Base-by-base conservation (phyloP, 2,888 invertebrate species). In the Phengaris arion region DNA sequence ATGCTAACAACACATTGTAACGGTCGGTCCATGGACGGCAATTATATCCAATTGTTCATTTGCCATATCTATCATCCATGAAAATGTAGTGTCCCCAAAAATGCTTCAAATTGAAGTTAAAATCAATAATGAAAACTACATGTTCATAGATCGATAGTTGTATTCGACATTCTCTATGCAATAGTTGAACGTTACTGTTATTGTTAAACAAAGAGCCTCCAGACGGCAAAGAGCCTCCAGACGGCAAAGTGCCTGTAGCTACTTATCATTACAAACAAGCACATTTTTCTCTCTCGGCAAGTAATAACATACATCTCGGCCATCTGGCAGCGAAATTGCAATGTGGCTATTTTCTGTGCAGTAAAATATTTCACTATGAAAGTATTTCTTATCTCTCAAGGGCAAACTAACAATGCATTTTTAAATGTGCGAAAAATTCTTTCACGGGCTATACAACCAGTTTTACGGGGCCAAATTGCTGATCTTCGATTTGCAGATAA, bases 321-420 rank as follows among this genome's bases (percentile, higher is more conserved):
- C 78, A 78, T 78, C 74, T 77, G 78, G 78, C 77, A 55, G 75
- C 57, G 76, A 70, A 72, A 59, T 76, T 57, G 74, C 74, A 76
- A 68, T 70, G 75, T 75, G 74, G 64, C 55, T n/a, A 55, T 48
- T 73, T 52, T 13, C 68, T 46, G 35, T 68, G 70, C 51, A 54
- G 72, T 54, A 10, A 35, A 35, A 54, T 54, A 35, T 72, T 72
- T 72, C 54, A 72, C 48, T 51, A 52, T 72, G 51, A 54, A 54
- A 72, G 52, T 72, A 54, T 72, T 70, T 22, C 54, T 54, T 54
- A 54, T 72, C 52, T 52, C 22, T 52, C 35, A 35, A 7, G 35
- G 35, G 54, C 64, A 12, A 10, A 12, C 35, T 45, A 69, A 10
- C 69, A 10, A 69, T 15, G 9, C 48, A 51, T 70, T 70, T 69